Base-by-base conservation (phyloP, 2,113 vertebrate species). In the Tonatia bakeri region DNA sequence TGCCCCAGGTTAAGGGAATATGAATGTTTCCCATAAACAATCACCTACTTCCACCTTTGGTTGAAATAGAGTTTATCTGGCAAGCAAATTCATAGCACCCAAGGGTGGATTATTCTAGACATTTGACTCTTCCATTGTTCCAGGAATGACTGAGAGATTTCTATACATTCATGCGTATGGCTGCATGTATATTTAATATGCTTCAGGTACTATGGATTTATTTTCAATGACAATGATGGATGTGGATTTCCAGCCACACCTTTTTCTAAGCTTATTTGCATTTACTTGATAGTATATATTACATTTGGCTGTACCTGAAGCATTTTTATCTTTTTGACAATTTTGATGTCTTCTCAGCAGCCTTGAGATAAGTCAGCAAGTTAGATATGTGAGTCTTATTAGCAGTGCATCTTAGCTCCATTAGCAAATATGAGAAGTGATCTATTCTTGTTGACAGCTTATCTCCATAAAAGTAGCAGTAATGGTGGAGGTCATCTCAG, bases 391-490 rank as follows among this genome's bases (percentile, higher is more conserved):
- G 50, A 87, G 56, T 85, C 70, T 84, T 91, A 90, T 87, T 96
- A 97, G 89, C 43, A 77, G 40, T 84, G 50, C 80, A 64, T 96
- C 94, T 97, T 70, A 81, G 45, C n/a, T 93, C 81, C 76, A 87
- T 91, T 96, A 97, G 76, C 67, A 90, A 91, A 94, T 69, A 85
- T 82, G 87, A 89, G 75, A 93, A 96, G 31, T 75, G 76, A 95
- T 97, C 70, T 79, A 77, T 96, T 90, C 90, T 36, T 95, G 54
- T 85, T 92, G 93, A 96, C 45, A 96, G 91, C 33, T 88, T 40
- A 47, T 84, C 72, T 97, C 83, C 67, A 67, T 95, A 82, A 80
- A 94, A 94, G 67, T 67, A 94, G 36, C 40, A 94, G 43, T 88
- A 47, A 90, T 64, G 73, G 31, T 67, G 40, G 45, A 87, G 54